Conservation (phyloP, 1,140 invertebrate genomes). For the Marisa cornuarietis region DNA sequence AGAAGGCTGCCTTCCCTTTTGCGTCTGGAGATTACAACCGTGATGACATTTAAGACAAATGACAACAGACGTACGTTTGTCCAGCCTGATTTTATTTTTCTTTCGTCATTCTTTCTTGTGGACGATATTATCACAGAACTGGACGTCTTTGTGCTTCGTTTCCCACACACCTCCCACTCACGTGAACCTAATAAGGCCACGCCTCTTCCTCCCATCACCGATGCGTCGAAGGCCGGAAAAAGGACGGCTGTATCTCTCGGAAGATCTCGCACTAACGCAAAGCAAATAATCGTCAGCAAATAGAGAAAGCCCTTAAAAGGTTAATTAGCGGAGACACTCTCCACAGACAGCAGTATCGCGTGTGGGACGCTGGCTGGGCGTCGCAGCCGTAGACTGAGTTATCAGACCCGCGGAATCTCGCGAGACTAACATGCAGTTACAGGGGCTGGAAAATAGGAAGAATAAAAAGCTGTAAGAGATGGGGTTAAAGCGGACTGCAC, state of each 20-base stretch:
- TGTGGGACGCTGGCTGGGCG: conserved; percentile 1
- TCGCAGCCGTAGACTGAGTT: background rate
- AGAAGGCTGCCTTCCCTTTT: no score
- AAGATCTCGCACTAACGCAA: conserved; percentile 3
- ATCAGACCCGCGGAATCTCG: conserved; percentile 8
- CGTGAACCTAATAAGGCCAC: background rate
- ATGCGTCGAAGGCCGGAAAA: background rate
- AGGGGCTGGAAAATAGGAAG: no score
- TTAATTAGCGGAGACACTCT: conserved; percentile 6
- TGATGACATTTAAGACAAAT: no score
- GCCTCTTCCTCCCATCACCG: background rate
- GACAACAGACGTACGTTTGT: background rate
- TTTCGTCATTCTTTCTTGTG: background rate
- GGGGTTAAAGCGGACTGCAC: background rate
- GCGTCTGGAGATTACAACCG: no score
- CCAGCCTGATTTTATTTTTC: background rate
- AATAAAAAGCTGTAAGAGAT: background rate
- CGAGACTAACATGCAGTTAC: background rate
- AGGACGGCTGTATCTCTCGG: background rate
- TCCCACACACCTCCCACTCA: conserved; percentile 3
- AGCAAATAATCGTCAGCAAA: conserved; percentile 18
- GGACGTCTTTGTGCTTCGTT: background rate
- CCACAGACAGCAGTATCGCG: conserved; percentile 14
- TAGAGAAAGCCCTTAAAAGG: conserved; percentile 15
- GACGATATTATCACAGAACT: background rate